Evolutionary conservation across 2,888 invertebrate genomes (phyloP).

Genomic region (Tyria jacobaeae): DNA sequence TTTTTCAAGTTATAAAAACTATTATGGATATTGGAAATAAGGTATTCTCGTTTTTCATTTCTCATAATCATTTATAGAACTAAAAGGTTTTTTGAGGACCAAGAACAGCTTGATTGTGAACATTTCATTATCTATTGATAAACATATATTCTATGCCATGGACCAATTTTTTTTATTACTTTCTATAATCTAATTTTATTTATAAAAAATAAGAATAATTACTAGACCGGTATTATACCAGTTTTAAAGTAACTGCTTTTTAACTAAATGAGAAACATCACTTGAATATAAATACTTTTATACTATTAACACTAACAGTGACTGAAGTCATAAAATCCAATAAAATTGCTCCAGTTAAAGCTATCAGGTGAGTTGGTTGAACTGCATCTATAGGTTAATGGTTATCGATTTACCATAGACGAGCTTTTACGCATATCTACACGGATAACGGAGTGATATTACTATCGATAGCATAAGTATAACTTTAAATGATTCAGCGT

Average conservation of each 20-base stretch:
- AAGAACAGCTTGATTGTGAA: no score
- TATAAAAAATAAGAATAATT: no score
- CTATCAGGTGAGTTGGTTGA: constrained; percentile 33
- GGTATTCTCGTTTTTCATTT: no score
- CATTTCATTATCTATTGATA: no score
- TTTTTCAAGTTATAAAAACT: no score
- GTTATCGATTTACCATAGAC: constrained; percentile 66
- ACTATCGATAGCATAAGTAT: not conserved
- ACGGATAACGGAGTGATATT: constrained; percentile 21
- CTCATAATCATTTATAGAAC: no score
- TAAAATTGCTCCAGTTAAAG: constrained; percentile 23
- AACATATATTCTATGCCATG: no score
- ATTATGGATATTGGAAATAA: no score
- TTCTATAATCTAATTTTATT: no score
- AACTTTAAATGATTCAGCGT: not conserved
- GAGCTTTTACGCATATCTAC: constrained; percentile 50
- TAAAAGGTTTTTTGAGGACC: no score
- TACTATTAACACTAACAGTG: constrained; percentile 24
- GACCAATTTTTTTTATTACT: no score
- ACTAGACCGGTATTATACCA: no score
- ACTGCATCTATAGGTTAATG: constrained; percentile 54
- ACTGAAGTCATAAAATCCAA: constrained; percentile 34
- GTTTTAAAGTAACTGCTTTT: not conserved
- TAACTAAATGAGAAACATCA: not conserved
- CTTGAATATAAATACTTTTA: constrained; percentile 10